Evolutionary conservation across 2,797 vertebrate species (phyloP), one percentile per base, ranked within the genome.

Genomic region (Podarcis lilfordi): DNA sequence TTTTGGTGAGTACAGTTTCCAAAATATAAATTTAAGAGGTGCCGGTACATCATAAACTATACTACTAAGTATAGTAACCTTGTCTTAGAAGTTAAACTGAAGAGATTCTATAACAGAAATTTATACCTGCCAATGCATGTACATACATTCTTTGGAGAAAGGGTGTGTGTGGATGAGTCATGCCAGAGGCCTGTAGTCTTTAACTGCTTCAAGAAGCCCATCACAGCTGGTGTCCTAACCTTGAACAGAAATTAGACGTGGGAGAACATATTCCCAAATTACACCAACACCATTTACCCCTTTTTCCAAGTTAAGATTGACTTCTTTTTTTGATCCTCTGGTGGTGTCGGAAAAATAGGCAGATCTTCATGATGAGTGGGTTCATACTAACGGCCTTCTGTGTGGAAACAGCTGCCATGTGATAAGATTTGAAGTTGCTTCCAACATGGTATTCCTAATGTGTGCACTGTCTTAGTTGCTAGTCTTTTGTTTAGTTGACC

Each of bases 1-100:
- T 95, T 98, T 97, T 78, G 97, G 97, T 98, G 93, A 96, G 96
- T 84, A 4, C 43, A 5, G 25, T 80, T 3, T 78, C 35, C 61
- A 64, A 50, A 87, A 5, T 87, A 78, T 13, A 45, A 55, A 55
- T 55, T 55, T 55, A 55, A 55, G 50, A 55, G 50, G 4, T 15
- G 50, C 13, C 13, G 3, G 50, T 55, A 1, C 50, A 55, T 55
- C 13, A 55, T 55, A 55, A 55, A 55, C 50, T 55, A 55, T 55
- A 15, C 50, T 55, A 11, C 50, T 55, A 55, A 15, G 50, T 50
- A 50, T 13, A 50, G 50, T 50, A 50, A 50, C 11, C 50, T 50
- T 50, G 50, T 50, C 50, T 4, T 50, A 50, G 11, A 50, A 3
- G 50, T 4, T 55, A 55, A 55, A 55, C 50, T 55, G 13, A 55